Evolutionary conservation across 2,113 vertebrate genomes (phyloP).

Genomic region (Chinchilla lanigera): DNA sequence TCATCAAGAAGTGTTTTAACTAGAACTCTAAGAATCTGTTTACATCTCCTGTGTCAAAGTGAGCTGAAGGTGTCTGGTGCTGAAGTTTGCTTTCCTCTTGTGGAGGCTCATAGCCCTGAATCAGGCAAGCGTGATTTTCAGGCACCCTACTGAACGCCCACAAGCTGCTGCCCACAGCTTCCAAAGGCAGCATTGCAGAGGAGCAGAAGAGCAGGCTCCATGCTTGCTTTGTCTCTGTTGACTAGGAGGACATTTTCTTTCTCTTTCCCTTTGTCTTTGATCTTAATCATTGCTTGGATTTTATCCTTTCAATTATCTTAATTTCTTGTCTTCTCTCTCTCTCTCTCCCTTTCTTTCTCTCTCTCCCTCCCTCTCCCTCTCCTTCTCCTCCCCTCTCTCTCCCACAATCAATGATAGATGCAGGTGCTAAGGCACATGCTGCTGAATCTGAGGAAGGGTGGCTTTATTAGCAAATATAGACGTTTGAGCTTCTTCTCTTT

Average conservation of each 20-base stretch:
- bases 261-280: not conserved
- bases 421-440: not conserved
- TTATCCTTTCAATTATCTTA: not conserved
- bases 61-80: not conserved
- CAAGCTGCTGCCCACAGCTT: not conserved
- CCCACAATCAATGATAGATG: not conserved
- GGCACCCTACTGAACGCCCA: not conserved
- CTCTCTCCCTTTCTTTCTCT: not conserved
- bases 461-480: slow-evolving; percentile 19
- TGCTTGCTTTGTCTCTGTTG: not conserved
- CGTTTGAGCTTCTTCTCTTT: not conserved
- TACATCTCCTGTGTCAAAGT: slow-evolving; percentile 42
- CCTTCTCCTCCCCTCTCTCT: not conserved
- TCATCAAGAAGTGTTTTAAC: not conserved
- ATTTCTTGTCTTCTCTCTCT: not conserved
- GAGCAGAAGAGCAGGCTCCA: not conserved
- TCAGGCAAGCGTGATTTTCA: not conserved
- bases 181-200: not conserved
- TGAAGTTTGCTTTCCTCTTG: slow-evolving; percentile 3
- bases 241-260: not conserved
- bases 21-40: not conserved
- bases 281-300: slow-evolving; percentile 22
- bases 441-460: not conserved
- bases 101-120: not conserved
- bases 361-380: not conserved